A percentile compares a stretch with the other conserved stretches of the same genome.
phyloP scores from a whole-genome alignment of 2,113 vertebrate species.

The Numida meleagris region DNA sequence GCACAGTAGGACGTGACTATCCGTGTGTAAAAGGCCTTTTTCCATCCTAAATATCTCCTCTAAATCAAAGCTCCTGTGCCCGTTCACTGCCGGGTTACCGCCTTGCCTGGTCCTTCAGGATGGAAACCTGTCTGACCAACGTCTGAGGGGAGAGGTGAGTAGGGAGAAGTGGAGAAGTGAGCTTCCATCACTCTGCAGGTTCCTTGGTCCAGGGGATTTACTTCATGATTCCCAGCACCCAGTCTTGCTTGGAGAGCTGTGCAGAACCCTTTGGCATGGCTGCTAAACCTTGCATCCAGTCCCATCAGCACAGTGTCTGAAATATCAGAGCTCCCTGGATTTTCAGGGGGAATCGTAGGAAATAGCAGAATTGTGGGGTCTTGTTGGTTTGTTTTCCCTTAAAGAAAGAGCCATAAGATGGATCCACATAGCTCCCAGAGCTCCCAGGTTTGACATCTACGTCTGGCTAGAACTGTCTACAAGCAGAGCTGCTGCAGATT shows the following conservation, averaged over 20 bases:
- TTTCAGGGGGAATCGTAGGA: background rate
- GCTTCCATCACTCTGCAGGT: background rate
- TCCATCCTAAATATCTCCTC: background rate
- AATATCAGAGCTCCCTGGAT: background rate
- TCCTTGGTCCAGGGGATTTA: background rate
- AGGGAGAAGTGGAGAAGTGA: background rate
- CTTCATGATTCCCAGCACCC: rapidly evolving
- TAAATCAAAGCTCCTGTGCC: background rate
- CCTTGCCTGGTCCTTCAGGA: background rate
- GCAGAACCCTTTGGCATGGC: rapidly evolving
- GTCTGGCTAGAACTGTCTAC: background rate
- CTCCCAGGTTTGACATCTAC: background rate
- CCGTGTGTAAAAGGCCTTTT: rapidly evolving
- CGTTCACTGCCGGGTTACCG: background rate
- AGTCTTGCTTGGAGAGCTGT: background rate
- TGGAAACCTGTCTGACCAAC: background rate
- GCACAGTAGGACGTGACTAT: background rate
- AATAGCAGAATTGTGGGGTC: background rate
- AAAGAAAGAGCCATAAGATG: conserved; percentile 22
- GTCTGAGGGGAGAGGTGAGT: background rate
- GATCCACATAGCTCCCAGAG: conserved; percentile 20
- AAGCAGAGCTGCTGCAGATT: background rate
- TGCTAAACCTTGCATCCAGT: background rate
- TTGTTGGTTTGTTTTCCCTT: background rate
- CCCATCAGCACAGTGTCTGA: background rate